Base-by-base conservation (phyloP, 1,140 invertebrate genomes). In the Trichogramma pretiosum region DNA sequence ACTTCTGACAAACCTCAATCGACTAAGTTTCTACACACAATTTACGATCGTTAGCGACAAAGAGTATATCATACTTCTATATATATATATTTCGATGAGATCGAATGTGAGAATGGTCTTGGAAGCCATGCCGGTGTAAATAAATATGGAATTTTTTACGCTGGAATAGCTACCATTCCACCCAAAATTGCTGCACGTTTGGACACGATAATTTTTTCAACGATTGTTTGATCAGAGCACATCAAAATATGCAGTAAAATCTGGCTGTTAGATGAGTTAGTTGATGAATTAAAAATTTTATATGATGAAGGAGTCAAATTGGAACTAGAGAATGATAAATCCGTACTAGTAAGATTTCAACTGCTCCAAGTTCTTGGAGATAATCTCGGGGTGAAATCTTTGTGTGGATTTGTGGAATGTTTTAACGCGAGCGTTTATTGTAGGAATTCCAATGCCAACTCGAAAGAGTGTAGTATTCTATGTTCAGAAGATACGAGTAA, bases 81-180 rank as follows among this genome's bases (percentile, higher is more conserved):
- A 28, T 48, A 40, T 35, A 26, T 40, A 19, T 48, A 38, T 26
- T 41, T 33, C 13, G 46, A 48, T 23, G 47, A 38, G 4, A 13
- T 42, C 2, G 47, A 49, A 42, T 23, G 23, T 3, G 44, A 34
- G 16, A 46, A 46, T 16, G 10, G 32, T 21, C 24, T 46, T 17
- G 33, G 47, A 11, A 30, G 38, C 11, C 14, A 48, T 32, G 30
- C 39, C 7, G 47, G 47, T 2, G 17, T 22, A 13, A 40, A 48
- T 11, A 42, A 48, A 48, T 48, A 42, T 19, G 38, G 28, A n/a
- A 36, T 26, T 2, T 19, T 42, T 16, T 48, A 48, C 32, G 30
- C 30, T 3, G 17, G 33, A 13, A 33, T 42, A 35, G 30, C 26
- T 19, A 32, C 24, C 34, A 14, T 45, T 18, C 42, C 42, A 19